Percentiles rank a stretch among this genome's conserved stretches.
These are phyloP conservation scores for Antennarius maculatus DNA, from an alignment of 2,797 vertebrate genomes.

Conservation along the genomic window DNA sequence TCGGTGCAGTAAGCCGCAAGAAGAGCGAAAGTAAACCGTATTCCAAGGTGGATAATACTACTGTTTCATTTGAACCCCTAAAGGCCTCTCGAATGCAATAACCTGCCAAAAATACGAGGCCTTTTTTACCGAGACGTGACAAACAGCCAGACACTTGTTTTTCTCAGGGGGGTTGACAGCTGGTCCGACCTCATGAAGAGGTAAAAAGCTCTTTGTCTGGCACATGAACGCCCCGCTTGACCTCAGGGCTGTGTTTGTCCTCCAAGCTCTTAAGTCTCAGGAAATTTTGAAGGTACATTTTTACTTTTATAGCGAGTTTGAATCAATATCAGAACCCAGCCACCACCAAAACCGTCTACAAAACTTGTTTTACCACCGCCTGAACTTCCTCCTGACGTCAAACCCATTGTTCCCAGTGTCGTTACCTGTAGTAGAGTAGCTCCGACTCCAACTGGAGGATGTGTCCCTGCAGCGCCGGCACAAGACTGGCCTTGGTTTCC, in stretches of 20 bases:
- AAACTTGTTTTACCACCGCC: no score
- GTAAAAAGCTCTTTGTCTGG: not conserved
- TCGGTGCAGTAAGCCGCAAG: constrained; percentile 72
- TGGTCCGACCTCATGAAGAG: constrained; percentile 18
- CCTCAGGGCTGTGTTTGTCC: not conserved
- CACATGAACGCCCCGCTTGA: not conserved
- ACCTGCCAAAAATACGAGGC: constrained; percentile 38
- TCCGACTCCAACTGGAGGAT: constrained; percentile 87
- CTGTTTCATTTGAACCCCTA: constrained; percentile 44
- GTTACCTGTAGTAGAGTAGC: constrained; percentile 88
- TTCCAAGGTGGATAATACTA: constrained; percentile 47
- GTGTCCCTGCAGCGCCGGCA: constrained; percentile 83
- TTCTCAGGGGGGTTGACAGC: constrained; percentile 24
- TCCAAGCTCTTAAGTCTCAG: not conserved
- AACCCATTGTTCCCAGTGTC: constrained; percentile 1
- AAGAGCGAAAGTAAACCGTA: constrained; percentile 64
- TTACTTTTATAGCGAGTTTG: not conserved
- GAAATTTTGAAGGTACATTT: not conserved
- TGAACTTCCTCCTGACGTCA: no score
- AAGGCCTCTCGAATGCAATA: constrained; percentile 23
- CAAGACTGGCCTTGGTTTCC: constrained; percentile 84
- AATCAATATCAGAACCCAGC: no score
- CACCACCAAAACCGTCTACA: no score
- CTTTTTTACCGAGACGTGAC: constrained; percentile 28
- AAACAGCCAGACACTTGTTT: constrained; percentile 28